Evolutionary conservation across 2,797 vertebrate species (phyloP).

Genomic region (Premnoplex brunnescens): DNA sequence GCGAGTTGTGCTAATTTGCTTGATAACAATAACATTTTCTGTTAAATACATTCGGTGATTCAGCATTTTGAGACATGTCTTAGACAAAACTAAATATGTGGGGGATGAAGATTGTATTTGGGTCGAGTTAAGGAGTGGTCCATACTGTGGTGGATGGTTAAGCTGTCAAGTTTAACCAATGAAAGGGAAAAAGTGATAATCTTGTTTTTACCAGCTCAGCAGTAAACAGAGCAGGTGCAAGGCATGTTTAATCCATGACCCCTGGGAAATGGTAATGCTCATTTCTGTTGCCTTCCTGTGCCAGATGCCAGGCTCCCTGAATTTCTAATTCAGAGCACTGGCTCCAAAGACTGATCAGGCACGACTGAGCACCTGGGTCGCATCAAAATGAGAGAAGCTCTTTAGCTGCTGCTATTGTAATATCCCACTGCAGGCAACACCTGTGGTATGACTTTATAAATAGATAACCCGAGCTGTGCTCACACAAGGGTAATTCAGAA

Average conservation of each 20-base stretch:
- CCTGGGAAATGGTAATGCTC: conserved; percentile 19
- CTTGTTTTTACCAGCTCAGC: conserved; percentile 41
- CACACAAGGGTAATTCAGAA: conserved; percentile 17
- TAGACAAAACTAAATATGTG: not conserved
- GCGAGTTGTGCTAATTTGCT: not conserved
- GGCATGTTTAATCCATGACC: conserved; percentile 45
- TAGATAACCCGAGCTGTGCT: conserved; percentile 31
- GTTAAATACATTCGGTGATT: not conserved
- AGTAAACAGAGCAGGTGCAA: conserved; percentile 51
- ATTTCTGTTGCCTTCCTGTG: conserved; percentile 21
- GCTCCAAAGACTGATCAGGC: not conserved
- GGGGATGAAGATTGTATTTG: not conserved
- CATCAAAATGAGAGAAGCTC: conserved; percentile 21
- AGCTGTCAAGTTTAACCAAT: not conserved
- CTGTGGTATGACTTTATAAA: conserved; percentile 43
- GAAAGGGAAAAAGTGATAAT: not conserved
- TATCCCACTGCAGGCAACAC: not conserved
- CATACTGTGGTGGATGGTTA: not conserved
- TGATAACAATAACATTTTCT: not conserved
- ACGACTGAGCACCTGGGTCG: not conserved
- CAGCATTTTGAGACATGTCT: not conserved
- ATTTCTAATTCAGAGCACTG: conserved; percentile 21
- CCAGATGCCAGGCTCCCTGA: conserved; percentile 19
- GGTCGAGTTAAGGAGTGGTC: not conserved
- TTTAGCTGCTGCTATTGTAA: conserved; percentile 2